These are phyloP conservation scores for Dromas ardeola DNA, from an alignment of 2,113 vertebrate species.

Conservation along the genomic window DNA sequence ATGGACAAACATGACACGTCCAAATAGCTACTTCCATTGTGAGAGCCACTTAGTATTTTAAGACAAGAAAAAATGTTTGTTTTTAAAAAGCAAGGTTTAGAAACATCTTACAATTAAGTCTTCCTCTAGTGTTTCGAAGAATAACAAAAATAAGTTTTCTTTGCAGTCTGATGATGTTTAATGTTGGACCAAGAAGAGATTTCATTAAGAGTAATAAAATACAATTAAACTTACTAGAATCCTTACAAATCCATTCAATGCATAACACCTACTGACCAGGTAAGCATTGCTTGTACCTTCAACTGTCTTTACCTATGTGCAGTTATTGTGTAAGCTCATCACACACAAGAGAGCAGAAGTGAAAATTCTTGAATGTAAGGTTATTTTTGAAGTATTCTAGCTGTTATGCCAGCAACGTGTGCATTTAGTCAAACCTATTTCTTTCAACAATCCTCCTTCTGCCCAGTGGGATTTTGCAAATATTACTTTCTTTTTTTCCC, in stretches of 20 bases:
- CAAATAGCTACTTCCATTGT: neutral
- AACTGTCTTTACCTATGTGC: neutral
- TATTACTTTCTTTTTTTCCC: neutral
- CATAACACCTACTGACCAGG: neutral
- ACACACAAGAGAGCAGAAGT: neutral
- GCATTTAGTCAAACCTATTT: conserved; percentile 1
- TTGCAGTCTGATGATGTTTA: neutral
- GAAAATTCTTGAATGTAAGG: neutral
- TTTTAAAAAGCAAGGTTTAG: neutral
- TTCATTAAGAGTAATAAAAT: neutral
- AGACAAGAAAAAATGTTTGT: neutral
- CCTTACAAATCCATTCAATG: neutral
- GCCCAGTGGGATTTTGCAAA: neutral
- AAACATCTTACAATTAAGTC: neutral
- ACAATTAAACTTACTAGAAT: neutral
- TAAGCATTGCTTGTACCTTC: neutral
- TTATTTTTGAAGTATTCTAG: neutral
- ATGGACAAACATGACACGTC: neutral
- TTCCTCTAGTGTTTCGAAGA: neutral
- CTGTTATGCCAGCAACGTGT: neutral
- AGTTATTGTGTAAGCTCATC: neutral
- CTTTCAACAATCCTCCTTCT: neutral
- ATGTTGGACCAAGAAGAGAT: neutral
- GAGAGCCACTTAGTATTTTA: neutral
- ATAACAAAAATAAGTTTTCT: conserved; percentile 3